phyloP scores from a whole-genome alignment of 2,888 invertebrate genomes.

The Drosophila formosana region DNA sequence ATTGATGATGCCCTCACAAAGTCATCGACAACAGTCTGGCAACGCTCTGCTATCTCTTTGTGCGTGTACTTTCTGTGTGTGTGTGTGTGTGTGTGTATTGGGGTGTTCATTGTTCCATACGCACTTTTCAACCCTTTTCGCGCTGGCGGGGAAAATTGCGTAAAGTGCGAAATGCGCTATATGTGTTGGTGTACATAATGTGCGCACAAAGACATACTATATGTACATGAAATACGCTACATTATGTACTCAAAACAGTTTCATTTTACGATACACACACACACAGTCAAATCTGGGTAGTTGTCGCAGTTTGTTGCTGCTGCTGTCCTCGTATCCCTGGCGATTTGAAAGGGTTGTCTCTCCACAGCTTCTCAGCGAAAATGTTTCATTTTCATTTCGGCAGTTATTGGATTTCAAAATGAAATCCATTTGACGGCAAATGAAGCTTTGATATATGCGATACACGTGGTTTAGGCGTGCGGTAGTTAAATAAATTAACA shows the following conservation, averaged over 20 bases:
- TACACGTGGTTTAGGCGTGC: conserved; percentile 64
- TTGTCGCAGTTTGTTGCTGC: conserved; percentile 13
- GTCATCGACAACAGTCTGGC: conserved; percentile 64
- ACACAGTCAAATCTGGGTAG: conserved; percentile 40
- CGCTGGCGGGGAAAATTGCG: conserved; percentile 77
- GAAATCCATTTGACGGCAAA: conserved; percentile 79
- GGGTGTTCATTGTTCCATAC: conserved; percentile 61
- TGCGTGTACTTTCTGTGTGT: conserved; percentile 22
- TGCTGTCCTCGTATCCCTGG: conserved; percentile 31
- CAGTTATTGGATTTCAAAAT: conserved; percentile 82
- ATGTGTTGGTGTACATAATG: conserved; percentile 46
- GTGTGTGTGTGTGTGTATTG: conserved; percentile 36
- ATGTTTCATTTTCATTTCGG: conserved; percentile 59
- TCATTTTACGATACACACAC: conserved; percentile 55
- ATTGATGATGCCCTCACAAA: conserved; percentile 38
- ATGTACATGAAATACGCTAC: conserved; percentile 44
- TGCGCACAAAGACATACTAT: conserved; percentile 33
- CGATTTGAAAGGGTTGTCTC: conserved; percentile 66
- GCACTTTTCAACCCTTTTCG: conserved; percentile 79
- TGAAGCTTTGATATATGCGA: conserved; percentile 77
- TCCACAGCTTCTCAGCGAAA: conserved; percentile 15
- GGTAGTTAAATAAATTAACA: conserved; percentile 77
- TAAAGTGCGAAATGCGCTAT: conserved; percentile 71
- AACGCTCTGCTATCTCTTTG: conserved; percentile 55
- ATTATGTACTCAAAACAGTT: conserved; percentile 73